Conservation (phyloP, 2,797 vertebrate genomes). For the Uromys caudimaculatus region DNA sequence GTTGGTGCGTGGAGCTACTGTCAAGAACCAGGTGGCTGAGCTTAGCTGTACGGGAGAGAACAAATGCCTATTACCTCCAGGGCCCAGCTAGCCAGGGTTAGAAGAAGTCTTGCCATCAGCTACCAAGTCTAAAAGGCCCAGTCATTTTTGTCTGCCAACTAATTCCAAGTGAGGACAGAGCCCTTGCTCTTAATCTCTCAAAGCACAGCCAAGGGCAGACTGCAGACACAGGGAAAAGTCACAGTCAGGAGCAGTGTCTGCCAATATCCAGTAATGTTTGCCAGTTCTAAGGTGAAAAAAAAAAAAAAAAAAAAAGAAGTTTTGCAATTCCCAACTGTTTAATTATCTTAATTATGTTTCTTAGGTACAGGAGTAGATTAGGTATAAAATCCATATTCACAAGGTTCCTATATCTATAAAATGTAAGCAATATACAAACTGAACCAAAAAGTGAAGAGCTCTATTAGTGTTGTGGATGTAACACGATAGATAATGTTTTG, state of each 20-base stretch:
- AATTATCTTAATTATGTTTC: constrained; percentile 68
- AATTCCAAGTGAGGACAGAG: constrained; percentile 32
- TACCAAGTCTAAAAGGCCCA: constrained; percentile 29
- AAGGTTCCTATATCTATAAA: constrained; percentile 23
- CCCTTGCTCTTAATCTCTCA: constrained; percentile 18
- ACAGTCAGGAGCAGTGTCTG: constrained; percentile 43
- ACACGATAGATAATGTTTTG: not conserved
- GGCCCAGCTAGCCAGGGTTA: constrained; percentile 16
- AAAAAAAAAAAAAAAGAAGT: not conserved
- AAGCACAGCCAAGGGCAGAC: constrained; percentile 53
- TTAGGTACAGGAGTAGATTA: constrained; percentile 49
- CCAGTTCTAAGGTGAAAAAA: not conserved
- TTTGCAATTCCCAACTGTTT: constrained; percentile 39
- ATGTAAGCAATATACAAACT: constrained; percentile 33
- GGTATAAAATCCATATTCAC: constrained; percentile 35
- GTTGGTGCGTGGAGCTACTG: constrained; percentile 13
- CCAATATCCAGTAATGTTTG: constrained; percentile 29
- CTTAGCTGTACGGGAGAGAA: constrained; percentile 1
- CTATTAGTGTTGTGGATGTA: not conserved
- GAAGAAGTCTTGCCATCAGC: constrained; percentile 6
- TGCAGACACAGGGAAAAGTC: constrained; percentile 48
- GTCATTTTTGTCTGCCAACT: constrained; percentile 48
- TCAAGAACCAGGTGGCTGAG: constrained; percentile 13
- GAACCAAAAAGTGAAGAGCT: constrained; percentile 52
- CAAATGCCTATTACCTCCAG: constrained; percentile 43